Conservation (phyloP, 2,797 vertebrate genomes). For the Apogon hyalosoma region DNA sequence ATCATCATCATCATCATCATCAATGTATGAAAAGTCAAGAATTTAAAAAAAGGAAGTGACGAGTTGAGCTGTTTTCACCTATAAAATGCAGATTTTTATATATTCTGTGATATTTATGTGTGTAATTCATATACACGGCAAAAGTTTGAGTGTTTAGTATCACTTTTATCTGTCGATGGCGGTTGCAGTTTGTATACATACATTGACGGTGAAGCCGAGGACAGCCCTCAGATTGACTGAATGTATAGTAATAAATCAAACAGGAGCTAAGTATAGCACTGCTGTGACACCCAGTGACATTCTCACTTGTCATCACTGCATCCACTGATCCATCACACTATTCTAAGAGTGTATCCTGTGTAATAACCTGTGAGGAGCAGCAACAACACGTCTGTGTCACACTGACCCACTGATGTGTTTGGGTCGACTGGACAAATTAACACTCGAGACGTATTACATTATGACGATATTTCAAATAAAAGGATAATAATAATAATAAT, state of each 20-base stretch:
- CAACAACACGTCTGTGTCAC: conserved; percentile 32
- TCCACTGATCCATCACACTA: conserved; percentile 63
- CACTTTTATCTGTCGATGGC: not conserved
- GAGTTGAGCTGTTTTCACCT: no score
- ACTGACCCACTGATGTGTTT: conserved; percentile 37
- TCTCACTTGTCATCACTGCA: conserved; percentile 55
- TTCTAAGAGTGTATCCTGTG: conserved; percentile 42
- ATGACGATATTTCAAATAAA: not conserved
- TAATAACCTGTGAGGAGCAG: conserved; percentile 19
- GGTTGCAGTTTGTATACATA: conserved; percentile 14
- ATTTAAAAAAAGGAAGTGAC: no score
- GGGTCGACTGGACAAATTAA: conserved; percentile 12
- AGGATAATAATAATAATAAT: no score
- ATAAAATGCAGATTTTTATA: no score
- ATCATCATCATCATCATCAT: no score
- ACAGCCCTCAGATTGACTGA: conserved; percentile 7
- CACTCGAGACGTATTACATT: conserved; percentile 2
- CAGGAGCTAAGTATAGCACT: conserved; percentile 54
- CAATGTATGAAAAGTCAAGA: no score
- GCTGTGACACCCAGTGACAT: conserved; percentile 49
- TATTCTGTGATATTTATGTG: no score
- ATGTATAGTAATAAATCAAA: conserved; percentile 24
- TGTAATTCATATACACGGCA: no score
- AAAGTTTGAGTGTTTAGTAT: no score
- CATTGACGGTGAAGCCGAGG: not conserved